Percentiles rank a stretch among this genome's conserved stretches.
Evolutionary conservation across 2,797 vertebrate species (phyloP).

Genomic region (Alosa sapidissima): DNA sequence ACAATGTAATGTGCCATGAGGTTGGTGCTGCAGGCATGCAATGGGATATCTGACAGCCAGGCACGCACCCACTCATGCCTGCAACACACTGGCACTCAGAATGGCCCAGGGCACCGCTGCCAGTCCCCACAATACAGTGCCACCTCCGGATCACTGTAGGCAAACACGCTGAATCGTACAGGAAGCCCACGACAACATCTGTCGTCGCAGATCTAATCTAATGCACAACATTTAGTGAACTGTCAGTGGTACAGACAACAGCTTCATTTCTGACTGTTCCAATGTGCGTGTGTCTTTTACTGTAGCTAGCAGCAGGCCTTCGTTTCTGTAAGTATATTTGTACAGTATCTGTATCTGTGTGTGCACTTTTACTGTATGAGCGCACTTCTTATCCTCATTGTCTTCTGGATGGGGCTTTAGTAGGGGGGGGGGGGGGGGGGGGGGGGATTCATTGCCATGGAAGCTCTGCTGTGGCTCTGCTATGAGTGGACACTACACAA

Average conservation of each 20-base stretch:
- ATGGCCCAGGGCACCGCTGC: background rate
- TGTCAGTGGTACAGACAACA: background rate
- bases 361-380: background rate
- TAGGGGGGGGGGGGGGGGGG: background rate
- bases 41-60: slow-evolving; percentile 23
- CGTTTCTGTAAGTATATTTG: background rate
- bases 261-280: background rate
- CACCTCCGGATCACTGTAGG: background rate
- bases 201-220: too few species aligned
- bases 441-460: background rate
- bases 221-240: background rate
- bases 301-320: background rate
- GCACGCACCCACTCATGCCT: background rate
- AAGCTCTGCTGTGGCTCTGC: background rate
- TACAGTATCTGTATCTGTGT: too few species aligned
- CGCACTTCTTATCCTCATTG: background rate
- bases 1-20: background rate
- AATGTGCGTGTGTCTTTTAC: background rate
- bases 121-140: background rate
- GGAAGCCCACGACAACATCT: background rate
- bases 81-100: background rate
- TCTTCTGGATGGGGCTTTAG: background rate
- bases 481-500: background rate
- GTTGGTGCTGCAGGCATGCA: background rate
- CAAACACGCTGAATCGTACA: background rate